These are phyloP conservation scores for Hirudo medicinalis DNA, from an alignment of 1,140 invertebrate species.

Conservation along the genomic window DNA sequence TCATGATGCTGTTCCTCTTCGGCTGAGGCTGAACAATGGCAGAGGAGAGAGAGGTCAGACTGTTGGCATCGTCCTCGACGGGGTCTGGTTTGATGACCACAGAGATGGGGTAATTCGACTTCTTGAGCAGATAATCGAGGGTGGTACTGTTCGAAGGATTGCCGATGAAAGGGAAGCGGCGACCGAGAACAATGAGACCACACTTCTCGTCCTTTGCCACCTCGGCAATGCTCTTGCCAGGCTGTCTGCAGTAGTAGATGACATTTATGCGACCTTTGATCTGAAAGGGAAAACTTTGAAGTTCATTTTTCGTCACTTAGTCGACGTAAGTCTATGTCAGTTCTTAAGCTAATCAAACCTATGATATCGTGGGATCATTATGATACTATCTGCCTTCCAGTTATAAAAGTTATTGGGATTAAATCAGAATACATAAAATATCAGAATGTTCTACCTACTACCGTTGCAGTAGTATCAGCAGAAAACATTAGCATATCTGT, in stretches of 20 bases:
- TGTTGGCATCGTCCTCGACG: conserved; percentile 2
- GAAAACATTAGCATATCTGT: no score
- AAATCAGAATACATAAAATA: no score
- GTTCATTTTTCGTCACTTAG: no score
- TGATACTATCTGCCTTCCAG: no score
- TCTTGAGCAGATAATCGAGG: background rate
- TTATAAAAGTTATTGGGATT: no score
- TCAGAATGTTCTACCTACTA: no score
- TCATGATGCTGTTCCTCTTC: conserved; percentile 2
- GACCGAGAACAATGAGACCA: background rate
- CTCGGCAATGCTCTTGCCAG: background rate
- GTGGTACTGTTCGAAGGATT: conserved; percentile 1
- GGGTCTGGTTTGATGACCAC: conserved; percentile 3
- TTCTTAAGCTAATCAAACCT: no score
- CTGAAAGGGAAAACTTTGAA: conserved; percentile 2
- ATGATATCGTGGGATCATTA: no score
- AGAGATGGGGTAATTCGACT: background rate
- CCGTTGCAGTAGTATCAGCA: no score
- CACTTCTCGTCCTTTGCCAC: conserved; percentile 2
- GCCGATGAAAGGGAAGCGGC: background rate
- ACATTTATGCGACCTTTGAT: conserved; percentile 2
- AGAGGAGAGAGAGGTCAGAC: conserved; percentile 2
- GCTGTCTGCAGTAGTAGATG: conserved; percentile 11
- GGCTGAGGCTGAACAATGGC: conserved; percentile 5
- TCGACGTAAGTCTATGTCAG: no score